Base-by-base conservation (phyloP, 2,888 invertebrate genomes). In the Agonopterix arenella region DNA sequence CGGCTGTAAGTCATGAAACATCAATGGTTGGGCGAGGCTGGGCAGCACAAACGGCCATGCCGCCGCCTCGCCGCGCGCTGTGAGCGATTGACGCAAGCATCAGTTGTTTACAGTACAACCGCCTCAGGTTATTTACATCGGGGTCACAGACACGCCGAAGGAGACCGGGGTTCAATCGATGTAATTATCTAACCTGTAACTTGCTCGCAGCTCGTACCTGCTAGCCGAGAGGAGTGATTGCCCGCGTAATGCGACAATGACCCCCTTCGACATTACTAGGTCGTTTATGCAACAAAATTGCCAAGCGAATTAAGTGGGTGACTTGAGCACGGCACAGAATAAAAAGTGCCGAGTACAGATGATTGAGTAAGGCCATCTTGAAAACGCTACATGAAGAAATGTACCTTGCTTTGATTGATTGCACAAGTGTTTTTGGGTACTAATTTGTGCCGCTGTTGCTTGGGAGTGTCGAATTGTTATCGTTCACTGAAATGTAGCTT, bases 91-190 rank as follows among this genome's bases (percentile, higher is more conserved):
- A 85, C 86, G 86, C 83, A 82, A 82, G 78, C 80, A 74, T 78
- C 79, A 74, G 79, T 80, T 86, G 88, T 88, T 86, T 88, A 86
- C 84, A 79, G 77, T 76, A 80, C 74, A 77, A 75, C 66, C 77
- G 79, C 79, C 82, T 76, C 78, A 82, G 86, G 88, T 85, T 88
- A 86, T 88, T 88, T 84, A 85, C 89, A 86, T 85, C 82, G 88
- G 85, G 88, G 88, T 89, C 86, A 88, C 84, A 89, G 88, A 88
- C 88, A 86, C 84, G 72, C 64, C 68, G 84, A 84, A 84, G 84
- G 82, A 82, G 82, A 82, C 75, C 73, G 70, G 73, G 75, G 77
- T 80, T 80, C 80, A 78, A 79, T 80, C 79, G 76, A 79, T 81
- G 75, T 81, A 76, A 80, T 81, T 79, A 84, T 80, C 81, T 83